These are phyloP conservation scores for Boloria selene DNA, from an alignment of 2,888 invertebrate genomes.

Conservation along the genomic window DNA sequence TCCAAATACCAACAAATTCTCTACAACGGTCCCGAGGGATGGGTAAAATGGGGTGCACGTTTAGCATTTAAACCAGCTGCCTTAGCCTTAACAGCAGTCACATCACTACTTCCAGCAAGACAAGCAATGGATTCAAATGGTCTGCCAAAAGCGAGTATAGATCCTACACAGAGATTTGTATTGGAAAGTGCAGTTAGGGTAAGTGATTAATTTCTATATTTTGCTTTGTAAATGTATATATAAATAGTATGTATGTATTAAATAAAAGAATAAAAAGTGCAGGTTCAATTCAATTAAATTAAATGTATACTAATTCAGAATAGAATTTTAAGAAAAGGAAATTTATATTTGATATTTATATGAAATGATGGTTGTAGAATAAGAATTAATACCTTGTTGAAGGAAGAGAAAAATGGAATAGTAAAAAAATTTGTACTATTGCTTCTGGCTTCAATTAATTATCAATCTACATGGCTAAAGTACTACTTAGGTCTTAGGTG, in stretches of 20 bases:
- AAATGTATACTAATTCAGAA: no score
- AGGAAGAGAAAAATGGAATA: no score
- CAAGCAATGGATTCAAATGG: constrained; percentile 65
- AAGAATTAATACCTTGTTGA: no score
- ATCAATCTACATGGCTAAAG: background rate
- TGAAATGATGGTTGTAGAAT: no score
- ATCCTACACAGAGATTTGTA: constrained; percentile 69
- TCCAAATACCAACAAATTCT: constrained; percentile 72
- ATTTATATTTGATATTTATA: no score
- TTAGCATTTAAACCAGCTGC: constrained; percentile 71
- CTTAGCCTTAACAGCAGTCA: constrained; percentile 65
- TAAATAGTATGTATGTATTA: background rate
- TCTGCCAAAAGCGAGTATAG: constrained; percentile 68
- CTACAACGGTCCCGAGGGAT: constrained; percentile 69
- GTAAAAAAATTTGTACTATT: no score
- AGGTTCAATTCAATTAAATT: no score
- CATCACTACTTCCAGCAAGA: constrained; percentile 59
- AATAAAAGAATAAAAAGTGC: no score
- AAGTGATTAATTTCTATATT: constrained; percentile 11
- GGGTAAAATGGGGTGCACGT: constrained; percentile 73
- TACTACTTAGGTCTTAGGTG: background rate
- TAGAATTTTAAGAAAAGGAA: no score
- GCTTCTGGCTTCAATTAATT: no score
- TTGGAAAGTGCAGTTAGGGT: constrained; percentile 71
- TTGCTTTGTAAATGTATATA: background rate